Percentiles rank a stretch among this genome's conserved stretches.
Evolutionary conservation across 2,888 invertebrate genomes (phyloP).

Genomic region (Temnothorax unifasciatus): DNA sequence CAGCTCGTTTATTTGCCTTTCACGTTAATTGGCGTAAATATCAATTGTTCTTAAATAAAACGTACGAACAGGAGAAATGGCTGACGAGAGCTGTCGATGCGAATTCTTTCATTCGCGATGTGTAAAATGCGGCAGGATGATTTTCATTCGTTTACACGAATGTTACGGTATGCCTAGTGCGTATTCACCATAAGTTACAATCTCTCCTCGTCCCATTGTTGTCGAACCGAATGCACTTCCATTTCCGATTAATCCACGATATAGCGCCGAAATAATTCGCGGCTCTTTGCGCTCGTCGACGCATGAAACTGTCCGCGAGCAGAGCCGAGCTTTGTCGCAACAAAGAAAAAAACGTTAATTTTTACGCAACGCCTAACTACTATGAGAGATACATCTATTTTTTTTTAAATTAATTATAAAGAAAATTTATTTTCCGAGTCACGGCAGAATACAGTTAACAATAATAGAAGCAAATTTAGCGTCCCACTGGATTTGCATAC

Average conservation of each 20-base stretch:
- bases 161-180: constrained; percentile 2
- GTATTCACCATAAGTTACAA: constrained; percentile 20
- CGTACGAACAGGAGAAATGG: background rate
- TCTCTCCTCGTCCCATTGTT: constrained; percentile 36
- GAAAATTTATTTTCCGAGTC: constrained; percentile 9
- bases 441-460: background rate
- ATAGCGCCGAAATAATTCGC: constrained; percentile 41
- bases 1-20: constrained; percentile 17
- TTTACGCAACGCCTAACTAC: background rate
- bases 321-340: background rate
- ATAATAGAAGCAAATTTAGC: constrained; percentile 8
- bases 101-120: background rate
- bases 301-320: constrained; percentile 25
- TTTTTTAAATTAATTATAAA: constrained; percentile 34
- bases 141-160: constrained; percentile 40
- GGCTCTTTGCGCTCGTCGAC: constrained; percentile 2
- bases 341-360: constrained; percentile 6
- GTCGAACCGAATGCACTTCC: constrained; percentile 25
- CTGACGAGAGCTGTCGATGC: constrained; percentile 27
- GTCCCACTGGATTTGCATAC: background rate
- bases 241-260: constrained; percentile 37
- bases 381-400: background rate
- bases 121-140: constrained; percentile 21
- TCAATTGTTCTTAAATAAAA: constrained; percentile 31
- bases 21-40: constrained; percentile 20